phyloP scores from a whole-genome alignment of 2,797 vertebrate species.

The Labroides dimidiatus region DNA sequence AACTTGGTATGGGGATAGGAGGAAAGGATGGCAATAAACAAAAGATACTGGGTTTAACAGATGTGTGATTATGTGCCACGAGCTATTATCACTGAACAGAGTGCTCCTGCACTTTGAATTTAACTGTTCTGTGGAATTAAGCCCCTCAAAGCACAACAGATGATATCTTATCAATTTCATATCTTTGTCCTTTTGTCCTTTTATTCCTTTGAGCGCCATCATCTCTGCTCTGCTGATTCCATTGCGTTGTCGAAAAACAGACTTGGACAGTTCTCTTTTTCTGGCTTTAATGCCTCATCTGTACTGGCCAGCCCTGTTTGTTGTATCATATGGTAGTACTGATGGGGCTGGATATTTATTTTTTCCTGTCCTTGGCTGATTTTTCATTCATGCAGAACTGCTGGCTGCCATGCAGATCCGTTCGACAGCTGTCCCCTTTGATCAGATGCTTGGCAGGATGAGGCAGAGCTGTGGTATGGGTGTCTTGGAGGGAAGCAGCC shows the following conservation, averaged over 20 bases:
- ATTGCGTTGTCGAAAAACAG: constrained; percentile 36
- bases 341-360: constrained; percentile 37
- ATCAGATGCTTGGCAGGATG: constrained; percentile 72
- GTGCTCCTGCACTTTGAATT: neutral
- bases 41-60: neutral
- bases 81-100: neutral
- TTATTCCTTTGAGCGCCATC: constrained; percentile 22
- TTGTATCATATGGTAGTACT: constrained; percentile 20
- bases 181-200: constrained; percentile 28
- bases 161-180: constrained; percentile 32
- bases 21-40: neutral
- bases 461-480: constrained; percentile 35
- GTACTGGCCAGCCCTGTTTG: constrained; percentile 20
- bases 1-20: too few relatives aligned
- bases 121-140: neutral
- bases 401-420: constrained; percentile 48
- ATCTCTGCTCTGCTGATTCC: constrained; percentile 52
- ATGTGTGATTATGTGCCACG: neutral
- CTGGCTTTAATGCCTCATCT: constrained; percentile 29
- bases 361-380: constrained; percentile 20
- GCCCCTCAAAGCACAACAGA: constrained; percentile 29
- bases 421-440: constrained; percentile 77
- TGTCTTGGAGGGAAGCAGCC: constrained; percentile 50
- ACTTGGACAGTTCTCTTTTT: constrained; percentile 6
- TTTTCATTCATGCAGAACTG: constrained; percentile 59